These are phyloP conservation scores for Drosophila algonquin DNA, from an alignment of 2,888 invertebrate genomes.

Conservation along the genomic window DNA sequence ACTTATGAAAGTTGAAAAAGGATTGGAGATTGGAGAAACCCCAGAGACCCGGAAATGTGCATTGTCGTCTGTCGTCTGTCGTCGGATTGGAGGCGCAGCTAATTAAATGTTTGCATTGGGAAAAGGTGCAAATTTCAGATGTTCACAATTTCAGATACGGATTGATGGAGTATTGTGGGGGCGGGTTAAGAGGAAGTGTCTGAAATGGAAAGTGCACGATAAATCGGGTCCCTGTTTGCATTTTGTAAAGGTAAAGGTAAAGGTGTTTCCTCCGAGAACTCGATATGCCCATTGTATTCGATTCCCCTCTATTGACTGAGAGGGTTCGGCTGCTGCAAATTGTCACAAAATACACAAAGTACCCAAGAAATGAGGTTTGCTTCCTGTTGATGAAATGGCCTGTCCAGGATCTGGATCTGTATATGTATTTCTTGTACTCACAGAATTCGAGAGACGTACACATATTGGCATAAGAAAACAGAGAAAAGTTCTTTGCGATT, in stretches of 20 bases:
- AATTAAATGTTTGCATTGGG: conserved; percentile 72
- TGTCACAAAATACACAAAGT: conserved; percentile 27
- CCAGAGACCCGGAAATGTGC: conserved; percentile 51
- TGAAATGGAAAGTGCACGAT: conserved; percentile 46
- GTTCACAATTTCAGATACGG: conserved; percentile 38
- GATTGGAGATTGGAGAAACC: conserved; percentile 66
- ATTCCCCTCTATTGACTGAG: conserved; percentile 6
- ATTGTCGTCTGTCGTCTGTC: conserved; percentile 9
- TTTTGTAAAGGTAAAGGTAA: not conserved
- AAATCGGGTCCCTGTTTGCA: conserved; percentile 43
- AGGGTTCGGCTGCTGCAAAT: conserved; percentile 27
- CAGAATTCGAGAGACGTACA: too few relatives aligned
- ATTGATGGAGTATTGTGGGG: conserved; percentile 61
- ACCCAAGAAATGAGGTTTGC: not conserved
- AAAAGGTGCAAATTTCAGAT: conserved; percentile 67
- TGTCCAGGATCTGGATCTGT: too few relatives aligned
- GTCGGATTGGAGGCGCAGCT: conserved; percentile 51
- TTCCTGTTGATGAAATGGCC: not conserved
- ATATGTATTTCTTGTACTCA: not conserved
- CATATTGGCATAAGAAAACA: not conserved
- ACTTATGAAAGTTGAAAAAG: conserved; percentile 52
- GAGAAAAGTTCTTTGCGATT: conserved; percentile 6
- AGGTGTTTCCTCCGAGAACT: conserved; percentile 53
- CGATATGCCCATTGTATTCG: conserved; percentile 37
- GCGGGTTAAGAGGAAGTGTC: conserved; percentile 65